Evolutionary conservation across 2,797 vertebrate species (phyloP), one percentile per base, ranked within the genome.

Genomic region (Acanthis flammea): DNA sequence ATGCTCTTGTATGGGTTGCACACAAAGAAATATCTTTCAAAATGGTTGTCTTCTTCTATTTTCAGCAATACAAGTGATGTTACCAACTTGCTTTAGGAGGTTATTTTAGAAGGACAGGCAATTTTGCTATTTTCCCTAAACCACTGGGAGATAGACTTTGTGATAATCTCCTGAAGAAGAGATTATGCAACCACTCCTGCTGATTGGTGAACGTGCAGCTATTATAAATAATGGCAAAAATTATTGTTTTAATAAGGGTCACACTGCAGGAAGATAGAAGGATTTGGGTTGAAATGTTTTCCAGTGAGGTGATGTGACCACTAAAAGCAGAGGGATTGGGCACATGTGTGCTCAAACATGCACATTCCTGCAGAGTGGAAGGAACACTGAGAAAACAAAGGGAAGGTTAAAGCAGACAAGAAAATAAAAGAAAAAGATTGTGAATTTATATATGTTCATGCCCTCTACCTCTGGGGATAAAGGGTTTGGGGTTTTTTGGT

Each of bases 401-500:
- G 5, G 8, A 76, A 72, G 7, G 7, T 58, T 41, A 51, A 83
- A 82, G 4, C 14, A 39, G 35, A 12, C 19, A 14, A 11, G 9
- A 31, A 44, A 72, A 54, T 15, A 62, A 75, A 57, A 25, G 16
- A 57, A 58, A 28, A 25, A 2, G 57, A 50, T 54, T 31, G 7
- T 6, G 7, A 83, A 39, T 50, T 25, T 58, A 10, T 8, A 31
- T 54, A 90, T 82, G 5, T 50, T 77, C 12, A 10, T 58, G 27
- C 3, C 1, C 2, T 53, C 6, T 17, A 54, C 57, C 17, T 24
- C n/a, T 57, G 14, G 19, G 41, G 18, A 42, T 9, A 42, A 67
- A 63, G 1, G 1, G 0, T 2, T 0, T 31, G 39, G 19, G 3
- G 7, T 2, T 7, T 24, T 76, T 51, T 23, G 4, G 0, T 37